These are phyloP conservation scores for Scylla paramamosain DNA, from an alignment of 1,140 invertebrate genomes.

Conservation along the genomic window DNA sequence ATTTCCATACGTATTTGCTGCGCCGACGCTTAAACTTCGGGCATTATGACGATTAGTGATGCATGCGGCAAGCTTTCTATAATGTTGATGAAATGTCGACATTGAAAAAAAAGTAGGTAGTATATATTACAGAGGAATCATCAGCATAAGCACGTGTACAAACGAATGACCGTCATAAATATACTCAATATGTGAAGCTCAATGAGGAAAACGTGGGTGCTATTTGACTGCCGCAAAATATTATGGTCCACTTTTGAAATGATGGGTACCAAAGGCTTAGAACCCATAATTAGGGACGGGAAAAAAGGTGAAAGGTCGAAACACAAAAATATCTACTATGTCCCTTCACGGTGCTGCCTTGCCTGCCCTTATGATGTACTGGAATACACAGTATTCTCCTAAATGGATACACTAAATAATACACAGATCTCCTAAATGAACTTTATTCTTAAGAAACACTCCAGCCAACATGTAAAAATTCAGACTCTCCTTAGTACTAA, in stretches of 20 bases:
- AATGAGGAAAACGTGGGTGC: neutral
- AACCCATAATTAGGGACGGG: neutral
- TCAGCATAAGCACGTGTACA: neutral
- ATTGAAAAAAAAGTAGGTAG: neutral
- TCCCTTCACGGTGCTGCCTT: too few relatives aligned
- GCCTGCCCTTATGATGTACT: too few relatives aligned
- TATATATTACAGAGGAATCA: neutral
- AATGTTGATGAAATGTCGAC: neutral
- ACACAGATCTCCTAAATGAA: too few relatives aligned
- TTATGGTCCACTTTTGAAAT: neutral
- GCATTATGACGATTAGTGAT: neutral
- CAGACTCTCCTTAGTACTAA: too few relatives aligned
- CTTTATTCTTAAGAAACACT: too few relatives aligned
- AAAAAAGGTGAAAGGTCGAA: neutral
- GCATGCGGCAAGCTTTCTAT: neutral
- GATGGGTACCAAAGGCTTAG: neutral
- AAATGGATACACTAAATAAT: too few relatives aligned
- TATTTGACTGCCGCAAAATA: neutral
- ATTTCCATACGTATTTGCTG: neutral
- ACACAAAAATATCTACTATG: too few relatives aligned
- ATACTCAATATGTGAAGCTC: neutral
- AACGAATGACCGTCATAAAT: neutral
- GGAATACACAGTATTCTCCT: too few relatives aligned
- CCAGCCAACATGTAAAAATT: too few relatives aligned
- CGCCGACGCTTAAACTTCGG: neutral